phyloP scores from a whole-genome alignment of 2,888 invertebrate genomes.

The Alloscopus bannaensis region DNA sequence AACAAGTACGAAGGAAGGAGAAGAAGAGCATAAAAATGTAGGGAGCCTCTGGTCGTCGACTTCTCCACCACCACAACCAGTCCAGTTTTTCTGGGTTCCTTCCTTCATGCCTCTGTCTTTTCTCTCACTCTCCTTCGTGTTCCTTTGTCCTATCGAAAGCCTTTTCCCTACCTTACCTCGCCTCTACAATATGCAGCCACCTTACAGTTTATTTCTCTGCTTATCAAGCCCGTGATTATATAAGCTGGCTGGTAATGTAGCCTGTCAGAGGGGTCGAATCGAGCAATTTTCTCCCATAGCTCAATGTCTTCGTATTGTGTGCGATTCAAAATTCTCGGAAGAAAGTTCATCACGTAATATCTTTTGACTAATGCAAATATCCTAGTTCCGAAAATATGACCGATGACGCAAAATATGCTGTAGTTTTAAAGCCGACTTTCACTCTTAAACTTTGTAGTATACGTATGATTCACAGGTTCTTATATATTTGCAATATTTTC shows the following conservation, averaged over 20 bases:
- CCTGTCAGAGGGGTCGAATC: constrained; percentile 16
- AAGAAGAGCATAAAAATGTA: constrained; percentile 43
- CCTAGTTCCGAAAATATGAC: background rate
- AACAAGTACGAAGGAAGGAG: constrained; percentile 48
- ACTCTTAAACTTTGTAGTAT: constrained; percentile 16
- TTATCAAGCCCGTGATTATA: background rate
- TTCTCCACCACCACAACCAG: constrained; percentile 60
- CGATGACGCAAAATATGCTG: no score
- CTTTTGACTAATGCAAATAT: no score
- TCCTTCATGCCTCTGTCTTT: constrained; percentile 31
- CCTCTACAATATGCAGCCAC: constrained; percentile 21
- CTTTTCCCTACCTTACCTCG: no score
- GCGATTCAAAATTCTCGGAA: no score
- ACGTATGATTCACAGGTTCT: constrained; percentile 34
- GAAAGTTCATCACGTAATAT: no score
- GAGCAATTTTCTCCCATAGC: constrained; percentile 12
- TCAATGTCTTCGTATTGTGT: no score
- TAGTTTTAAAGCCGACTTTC: no score
- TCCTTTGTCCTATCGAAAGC: constrained; percentile 14
- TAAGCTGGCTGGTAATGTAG: background rate
- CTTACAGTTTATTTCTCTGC: constrained; percentile 2
- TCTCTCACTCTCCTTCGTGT: background rate
- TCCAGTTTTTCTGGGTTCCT: constrained; percentile 61
- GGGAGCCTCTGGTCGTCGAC: constrained; percentile 64
- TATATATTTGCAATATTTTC: no score